A percentile compares a stretch with the other conserved stretches of the same genome.
These are phyloP conservation scores for Centropristis striata DNA, from an alignment of 2,113 vertebrate species.

Conservation along the genomic window DNA sequence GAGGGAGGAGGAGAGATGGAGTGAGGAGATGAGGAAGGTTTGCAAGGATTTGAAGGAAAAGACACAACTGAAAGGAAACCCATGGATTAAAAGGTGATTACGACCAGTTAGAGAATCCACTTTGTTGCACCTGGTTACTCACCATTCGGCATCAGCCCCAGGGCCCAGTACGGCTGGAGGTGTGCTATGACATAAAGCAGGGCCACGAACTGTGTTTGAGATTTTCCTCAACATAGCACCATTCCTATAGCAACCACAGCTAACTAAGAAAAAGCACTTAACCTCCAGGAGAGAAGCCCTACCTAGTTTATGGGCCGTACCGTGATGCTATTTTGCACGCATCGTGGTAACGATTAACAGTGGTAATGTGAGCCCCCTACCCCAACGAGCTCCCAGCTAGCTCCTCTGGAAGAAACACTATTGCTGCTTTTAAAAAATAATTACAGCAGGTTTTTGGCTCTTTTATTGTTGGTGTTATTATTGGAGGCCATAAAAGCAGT, in stretches of 20 bases:
- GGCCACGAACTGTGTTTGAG: slow-evolving; percentile 20
- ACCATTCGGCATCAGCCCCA: slow-evolving; percentile 11
- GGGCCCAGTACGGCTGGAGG: neutral
- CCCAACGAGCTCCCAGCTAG: slow-evolving; percentile 36
- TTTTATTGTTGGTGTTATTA: slow-evolving; percentile 71
- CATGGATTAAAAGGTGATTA: slow-evolving; percentile 46
- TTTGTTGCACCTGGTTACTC: slow-evolving; percentile 41
- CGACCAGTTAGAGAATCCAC: slow-evolving; percentile 32
- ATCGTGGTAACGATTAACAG: slow-evolving; percentile 68
- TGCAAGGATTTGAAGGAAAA: slow-evolving; percentile 20
- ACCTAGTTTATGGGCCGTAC: slow-evolving; percentile 64
- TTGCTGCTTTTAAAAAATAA: slow-evolving; percentile 73
- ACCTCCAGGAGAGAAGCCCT: slow-evolving; percentile 61
- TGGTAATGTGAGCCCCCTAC: slow-evolving; percentile 55
- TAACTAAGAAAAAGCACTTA: slow-evolving; percentile 57
- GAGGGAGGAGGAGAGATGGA: neutral
- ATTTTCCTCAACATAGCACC: slow-evolving; percentile 46
- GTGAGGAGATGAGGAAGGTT: slow-evolving; percentile 16
- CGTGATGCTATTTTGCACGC: slow-evolving; percentile 64
- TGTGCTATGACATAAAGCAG: slow-evolving; percentile 16
- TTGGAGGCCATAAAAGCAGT: slow-evolving; percentile 49
- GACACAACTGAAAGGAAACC: slow-evolving; percentile 15
- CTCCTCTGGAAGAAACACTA: slow-evolving; percentile 46
- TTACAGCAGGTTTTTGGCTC: slow-evolving; percentile 54
- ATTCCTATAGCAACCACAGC: slow-evolving; percentile 61